phyloP scores from a whole-genome alignment of 2,113 vertebrate genomes.

The Pelecanus crispus region DNA sequence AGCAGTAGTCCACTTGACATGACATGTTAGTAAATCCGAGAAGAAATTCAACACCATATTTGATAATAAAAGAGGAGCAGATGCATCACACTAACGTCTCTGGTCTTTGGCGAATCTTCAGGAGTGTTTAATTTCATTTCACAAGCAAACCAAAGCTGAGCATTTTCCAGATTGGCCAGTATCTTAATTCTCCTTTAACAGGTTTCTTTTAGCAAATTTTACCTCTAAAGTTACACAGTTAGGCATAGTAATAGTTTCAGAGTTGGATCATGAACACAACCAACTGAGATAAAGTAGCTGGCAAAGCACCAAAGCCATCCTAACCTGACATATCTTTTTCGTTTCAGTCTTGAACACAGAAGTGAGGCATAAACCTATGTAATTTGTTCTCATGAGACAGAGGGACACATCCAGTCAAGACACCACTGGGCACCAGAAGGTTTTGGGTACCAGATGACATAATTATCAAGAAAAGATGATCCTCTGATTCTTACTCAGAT shows the following conservation, averaged over 20 bases:
- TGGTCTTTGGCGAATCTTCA: background rate
- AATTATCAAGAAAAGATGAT: background rate
- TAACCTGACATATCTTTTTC: background rate
- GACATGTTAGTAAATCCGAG: background rate
- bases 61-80: conserved; percentile 6
- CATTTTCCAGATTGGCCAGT: background rate
- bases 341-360: background rate
- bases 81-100: background rate
- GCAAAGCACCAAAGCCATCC: background rate
- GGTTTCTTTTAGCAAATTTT: background rate
- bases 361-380: background rate
- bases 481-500: no score
- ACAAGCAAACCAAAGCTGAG: background rate
- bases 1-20: background rate
- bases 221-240: background rate
- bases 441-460: background rate
- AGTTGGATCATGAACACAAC: background rate
- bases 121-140: background rate
- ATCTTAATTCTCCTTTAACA: background rate
- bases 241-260: background rate
- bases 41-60: background rate
- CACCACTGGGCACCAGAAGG: background rate
- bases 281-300: background rate
- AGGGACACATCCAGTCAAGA: background rate
- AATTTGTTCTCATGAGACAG: background rate